Evolutionary conservation across 2,113 vertebrate genomes (phyloP).

Genomic region (Apistogramma diplotaenia): DNA sequence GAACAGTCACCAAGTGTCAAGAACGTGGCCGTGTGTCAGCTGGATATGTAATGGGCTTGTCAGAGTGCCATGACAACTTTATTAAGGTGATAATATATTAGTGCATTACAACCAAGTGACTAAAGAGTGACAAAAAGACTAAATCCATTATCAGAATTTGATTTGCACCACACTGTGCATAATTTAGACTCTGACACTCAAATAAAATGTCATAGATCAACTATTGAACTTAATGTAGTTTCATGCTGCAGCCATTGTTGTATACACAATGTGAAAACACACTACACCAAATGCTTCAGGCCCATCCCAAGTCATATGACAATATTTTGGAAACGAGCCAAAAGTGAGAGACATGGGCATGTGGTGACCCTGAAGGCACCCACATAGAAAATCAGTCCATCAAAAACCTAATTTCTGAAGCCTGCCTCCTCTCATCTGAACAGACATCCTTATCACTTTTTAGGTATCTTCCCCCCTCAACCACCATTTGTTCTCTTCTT

Average conservation of each 20-base stretch:
- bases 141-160: background rate
- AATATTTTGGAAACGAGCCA: background rate
- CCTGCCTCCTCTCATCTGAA: background rate
- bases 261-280: background rate
- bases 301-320: background rate
- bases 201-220: background rate
- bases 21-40: background rate
- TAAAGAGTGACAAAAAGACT: background rate
- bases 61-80: background rate
- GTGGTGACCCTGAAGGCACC: background rate
- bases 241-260: background rate
- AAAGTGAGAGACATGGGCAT: background rate
- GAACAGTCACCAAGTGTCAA: background rate
- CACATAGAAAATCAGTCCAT: background rate
- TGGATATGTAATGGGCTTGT: background rate
- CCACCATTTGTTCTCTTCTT: background rate
- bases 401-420: constrained; percentile 32
- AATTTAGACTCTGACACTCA: background rate
- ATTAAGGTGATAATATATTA: background rate
- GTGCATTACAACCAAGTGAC: background rate
- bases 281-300: background rate
- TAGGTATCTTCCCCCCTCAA: background rate
- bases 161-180: background rate
- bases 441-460: constrained; percentile 16
- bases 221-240: background rate